phyloP scores from a whole-genome alignment of 2,113 vertebrate genomes.

The Baryphthengus martii region DNA sequence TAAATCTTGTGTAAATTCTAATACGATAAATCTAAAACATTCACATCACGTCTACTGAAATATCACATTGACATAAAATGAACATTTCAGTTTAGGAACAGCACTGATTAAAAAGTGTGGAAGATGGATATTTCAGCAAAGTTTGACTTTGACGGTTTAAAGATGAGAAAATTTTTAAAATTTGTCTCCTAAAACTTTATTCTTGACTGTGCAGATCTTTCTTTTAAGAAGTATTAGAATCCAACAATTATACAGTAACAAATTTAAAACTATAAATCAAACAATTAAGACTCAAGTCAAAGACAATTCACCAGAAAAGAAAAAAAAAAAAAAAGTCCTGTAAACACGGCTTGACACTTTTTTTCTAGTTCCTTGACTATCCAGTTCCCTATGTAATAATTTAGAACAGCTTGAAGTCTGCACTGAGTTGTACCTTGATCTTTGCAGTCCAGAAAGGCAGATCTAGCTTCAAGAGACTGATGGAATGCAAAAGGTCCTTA shows the following conservation, averaged over 20 bases:
- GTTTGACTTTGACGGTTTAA: background rate
- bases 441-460: background rate
- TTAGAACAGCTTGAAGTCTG: background rate
- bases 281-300: background rate
- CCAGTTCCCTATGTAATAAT: background rate
- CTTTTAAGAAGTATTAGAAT: background rate
- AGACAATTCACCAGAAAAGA: background rate
- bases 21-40: background rate
- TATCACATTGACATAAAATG: background rate
- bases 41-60: background rate
- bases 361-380: background rate
- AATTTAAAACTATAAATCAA: background rate
- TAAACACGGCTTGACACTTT: fast-evolving
- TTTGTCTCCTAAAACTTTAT: background rate
- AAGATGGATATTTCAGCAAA: background rate
- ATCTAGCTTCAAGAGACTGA: background rate
- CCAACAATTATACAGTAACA: fast-evolving
- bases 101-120: background rate
- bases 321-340: fast-evolving
- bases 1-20: background rate
- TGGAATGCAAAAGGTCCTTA: background rate
- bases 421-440: background rate
- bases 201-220: background rate
- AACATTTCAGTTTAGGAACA: background rate
- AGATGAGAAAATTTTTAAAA: background rate